Conservation (phyloP, 2,113 vertebrate species). For the Tichodroma muraria region DNA sequence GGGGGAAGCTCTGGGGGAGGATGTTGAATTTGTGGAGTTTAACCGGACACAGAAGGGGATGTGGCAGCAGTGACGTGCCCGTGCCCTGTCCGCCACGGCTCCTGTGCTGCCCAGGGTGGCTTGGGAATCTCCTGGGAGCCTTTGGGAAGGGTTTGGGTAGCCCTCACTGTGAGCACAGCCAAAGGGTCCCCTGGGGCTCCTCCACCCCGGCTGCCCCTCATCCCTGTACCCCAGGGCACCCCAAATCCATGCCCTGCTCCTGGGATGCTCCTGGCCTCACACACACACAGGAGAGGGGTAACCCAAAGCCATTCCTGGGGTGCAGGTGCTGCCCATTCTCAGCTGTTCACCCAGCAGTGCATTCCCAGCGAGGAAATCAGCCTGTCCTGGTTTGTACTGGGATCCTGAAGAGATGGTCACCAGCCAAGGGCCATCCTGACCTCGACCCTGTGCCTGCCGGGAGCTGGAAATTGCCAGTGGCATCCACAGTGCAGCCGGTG, state of each 20-base stretch:
- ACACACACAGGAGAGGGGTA: accelerated
- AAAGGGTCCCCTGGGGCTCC: neutral
- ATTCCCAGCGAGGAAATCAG: neutral
- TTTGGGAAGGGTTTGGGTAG: neutral
- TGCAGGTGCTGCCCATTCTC: neutral
- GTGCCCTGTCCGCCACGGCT: accelerated
- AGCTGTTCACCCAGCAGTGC: neutral
- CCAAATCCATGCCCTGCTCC: neutral
- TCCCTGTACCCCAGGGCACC: neutral
- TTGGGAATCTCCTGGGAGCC: neutral
- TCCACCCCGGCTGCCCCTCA: accelerated
- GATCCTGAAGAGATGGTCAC: neutral
- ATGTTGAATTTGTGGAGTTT: neutral
- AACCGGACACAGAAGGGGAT: neutral
- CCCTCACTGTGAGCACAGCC: accelerated
- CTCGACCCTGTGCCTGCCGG: accelerated
- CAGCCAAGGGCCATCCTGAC: neutral
- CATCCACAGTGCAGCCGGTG: accelerated
- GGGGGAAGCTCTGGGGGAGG: neutral
- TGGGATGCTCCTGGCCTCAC: accelerated
- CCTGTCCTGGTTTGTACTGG: neutral
- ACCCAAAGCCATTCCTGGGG: neutral
- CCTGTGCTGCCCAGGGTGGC: accelerated
- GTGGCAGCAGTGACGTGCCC: neutral
- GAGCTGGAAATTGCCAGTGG: neutral